Evolutionary conservation across 2,888 invertebrate genomes (phyloP).

Genomic region (Phania funesta): DNA sequence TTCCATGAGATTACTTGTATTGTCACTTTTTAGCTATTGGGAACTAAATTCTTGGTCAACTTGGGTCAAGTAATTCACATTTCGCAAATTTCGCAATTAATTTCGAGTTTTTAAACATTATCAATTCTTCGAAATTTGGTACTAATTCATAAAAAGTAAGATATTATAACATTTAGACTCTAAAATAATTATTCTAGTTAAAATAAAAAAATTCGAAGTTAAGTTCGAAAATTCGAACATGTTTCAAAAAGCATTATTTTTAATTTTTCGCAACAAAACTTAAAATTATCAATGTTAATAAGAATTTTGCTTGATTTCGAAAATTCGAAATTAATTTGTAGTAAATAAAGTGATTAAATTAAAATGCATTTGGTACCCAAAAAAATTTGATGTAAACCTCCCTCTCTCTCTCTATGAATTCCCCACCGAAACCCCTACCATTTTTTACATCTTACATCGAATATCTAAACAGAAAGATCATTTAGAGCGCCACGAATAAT

Average conservation of each 20-base stretch:
- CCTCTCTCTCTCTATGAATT: background rate
- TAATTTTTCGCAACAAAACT: background rate
- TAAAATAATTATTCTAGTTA: too few relatives aligned
- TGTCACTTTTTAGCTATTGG: too few relatives aligned
- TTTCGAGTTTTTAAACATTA: background rate
- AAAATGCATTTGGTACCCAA: too few relatives aligned
- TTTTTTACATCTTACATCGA: background rate
- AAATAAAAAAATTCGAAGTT: background rate
- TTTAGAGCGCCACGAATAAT: slow-evolving; percentile 56
- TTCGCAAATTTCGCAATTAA: background rate
- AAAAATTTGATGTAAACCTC: too few relatives aligned
- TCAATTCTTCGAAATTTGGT: too few relatives aligned
- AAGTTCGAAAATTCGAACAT: background rate
- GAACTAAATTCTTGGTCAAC: too few relatives aligned
- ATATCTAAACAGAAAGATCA: slow-evolving; percentile 39
- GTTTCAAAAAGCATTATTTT: background rate
- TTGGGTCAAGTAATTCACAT: too few relatives aligned
- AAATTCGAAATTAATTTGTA: background rate
- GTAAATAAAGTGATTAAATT: too few relatives aligned
- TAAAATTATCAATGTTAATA: too few relatives aligned
- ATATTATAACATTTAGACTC: too few relatives aligned
- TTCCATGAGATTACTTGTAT: too few relatives aligned
- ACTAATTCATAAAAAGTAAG: too few relatives aligned
- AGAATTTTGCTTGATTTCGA: background rate
- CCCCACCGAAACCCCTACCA: slow-evolving; percentile 5